A percentile compares a stretch with the other conserved stretches of the same genome.
phyloP scores from a whole-genome alignment of 2,797 vertebrate species.

The Nyctibius grandis region DNA sequence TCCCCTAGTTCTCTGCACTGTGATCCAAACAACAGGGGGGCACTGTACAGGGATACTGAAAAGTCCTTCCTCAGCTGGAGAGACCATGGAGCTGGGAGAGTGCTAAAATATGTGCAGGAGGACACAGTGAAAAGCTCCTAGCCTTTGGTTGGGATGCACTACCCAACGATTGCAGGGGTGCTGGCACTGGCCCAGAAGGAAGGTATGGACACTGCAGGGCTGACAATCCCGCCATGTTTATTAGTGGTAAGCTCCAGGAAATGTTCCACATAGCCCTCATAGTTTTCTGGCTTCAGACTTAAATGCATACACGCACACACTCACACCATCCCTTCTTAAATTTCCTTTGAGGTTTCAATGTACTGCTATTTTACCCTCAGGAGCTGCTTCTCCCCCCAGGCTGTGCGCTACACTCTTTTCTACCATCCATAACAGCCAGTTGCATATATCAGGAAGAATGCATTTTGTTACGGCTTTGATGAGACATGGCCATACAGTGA shows the following conservation, averaged over 20 bases:
- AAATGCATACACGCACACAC: not conserved
- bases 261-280: conserved; percentile 60
- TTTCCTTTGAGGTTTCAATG: conserved; percentile 14
- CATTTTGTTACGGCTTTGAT: not conserved
- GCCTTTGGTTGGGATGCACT: not conserved
- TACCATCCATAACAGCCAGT: not conserved
- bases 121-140: not conserved
- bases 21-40: not conserved
- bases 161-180: rapidly evolving
- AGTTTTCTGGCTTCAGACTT: conserved; percentile 5
- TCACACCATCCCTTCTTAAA: conserved; percentile 21
- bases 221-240: conserved; percentile 34
- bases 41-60: too few species aligned
- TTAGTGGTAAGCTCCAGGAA: conserved; percentile 50
- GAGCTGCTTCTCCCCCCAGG: not conserved
- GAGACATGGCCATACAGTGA: not conserved
- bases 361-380: not conserved
- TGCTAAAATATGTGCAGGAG: not conserved
- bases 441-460: not conserved
- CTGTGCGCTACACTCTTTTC: not conserved
- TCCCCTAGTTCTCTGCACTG: not conserved
- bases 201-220: not conserved
- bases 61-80: not conserved
- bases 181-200: not conserved
- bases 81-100: too few species aligned